Evolutionary conservation across 1,140 invertebrate genomes (phyloP).

Genomic region (Paralvinella palmiformis): DNA sequence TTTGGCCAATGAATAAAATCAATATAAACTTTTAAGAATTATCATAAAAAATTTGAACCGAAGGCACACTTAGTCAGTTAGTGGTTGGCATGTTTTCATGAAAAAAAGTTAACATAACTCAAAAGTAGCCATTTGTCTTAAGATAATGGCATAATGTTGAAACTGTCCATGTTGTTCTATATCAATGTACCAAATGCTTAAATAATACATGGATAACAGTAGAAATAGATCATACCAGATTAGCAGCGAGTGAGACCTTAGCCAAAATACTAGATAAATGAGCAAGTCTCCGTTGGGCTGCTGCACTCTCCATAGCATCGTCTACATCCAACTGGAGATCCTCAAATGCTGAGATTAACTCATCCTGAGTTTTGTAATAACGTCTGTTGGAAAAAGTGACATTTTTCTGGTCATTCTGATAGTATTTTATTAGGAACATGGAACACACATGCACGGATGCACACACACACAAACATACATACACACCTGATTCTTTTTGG

Average conservation of each 20-base stretch:
- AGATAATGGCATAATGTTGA: neutral
- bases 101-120: too few relatives aligned
- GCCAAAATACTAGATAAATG: neutral
- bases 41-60: too few relatives aligned
- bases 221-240: neutral
- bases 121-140: neutral
- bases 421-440: too few relatives aligned
- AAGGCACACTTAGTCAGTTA: too few relatives aligned
- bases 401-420: too few relatives aligned
- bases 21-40: too few relatives aligned
- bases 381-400: constrained; percentile 27
- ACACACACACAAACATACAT: too few relatives aligned
- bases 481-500: too few relatives aligned
- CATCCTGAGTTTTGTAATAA: constrained; percentile 45
- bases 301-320: constrained; percentile 18
- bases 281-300: neutral
- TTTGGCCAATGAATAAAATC: too few relatives aligned
- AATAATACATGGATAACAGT: too few relatives aligned
- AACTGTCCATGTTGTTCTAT: constrained; percentile 18
- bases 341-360: constrained; percentile 41
- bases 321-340: constrained; percentile 28
- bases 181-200: constrained; percentile 2
- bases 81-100: too few relatives aligned
- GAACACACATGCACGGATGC: too few relatives aligned
- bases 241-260: neutral